phyloP scores from a whole-genome alignment of 1,140 invertebrate species.

The Drosophila malerkotliana region DNA sequence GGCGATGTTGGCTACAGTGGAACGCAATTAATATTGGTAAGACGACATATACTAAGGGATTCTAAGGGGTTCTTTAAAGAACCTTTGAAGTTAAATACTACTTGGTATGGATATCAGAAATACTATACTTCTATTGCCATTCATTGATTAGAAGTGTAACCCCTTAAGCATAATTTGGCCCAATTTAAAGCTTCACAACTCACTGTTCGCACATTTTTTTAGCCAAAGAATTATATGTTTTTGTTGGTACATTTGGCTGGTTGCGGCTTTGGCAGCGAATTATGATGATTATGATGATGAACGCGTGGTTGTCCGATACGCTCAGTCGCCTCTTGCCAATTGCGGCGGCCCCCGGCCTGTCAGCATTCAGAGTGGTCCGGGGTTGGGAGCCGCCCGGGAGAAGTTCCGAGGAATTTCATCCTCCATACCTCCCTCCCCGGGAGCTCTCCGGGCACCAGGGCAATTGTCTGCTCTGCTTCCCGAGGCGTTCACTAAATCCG shows the following conservation, averaged over 20 bases:
- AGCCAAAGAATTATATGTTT: conserved; percentile 12
- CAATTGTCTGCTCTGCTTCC: conserved; percentile 61
- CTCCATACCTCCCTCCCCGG: conserved; percentile 20
- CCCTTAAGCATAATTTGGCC: not conserved
- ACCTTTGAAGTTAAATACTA: not conserved
- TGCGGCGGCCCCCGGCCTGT: conserved; percentile 50
- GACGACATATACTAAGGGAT: not conserved
- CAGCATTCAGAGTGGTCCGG: conserved; percentile 36
- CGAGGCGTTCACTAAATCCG: conserved; percentile 45
- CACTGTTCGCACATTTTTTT: conserved; percentile 53
- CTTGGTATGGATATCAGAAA: no score
- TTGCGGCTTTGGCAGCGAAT: conserved; percentile 61
- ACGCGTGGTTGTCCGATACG: conserved; percentile 76
- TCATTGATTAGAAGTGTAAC: not conserved
- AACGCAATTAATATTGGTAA: conserved; percentile 12
- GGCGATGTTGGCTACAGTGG: conserved; percentile 30
- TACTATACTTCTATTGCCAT: not conserved
- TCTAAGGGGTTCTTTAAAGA: no score
- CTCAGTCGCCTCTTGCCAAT: conserved; percentile 69
- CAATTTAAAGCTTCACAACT: not conserved
- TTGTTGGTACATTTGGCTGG: conserved; percentile 11
- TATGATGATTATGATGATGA: conserved; percentile 80
- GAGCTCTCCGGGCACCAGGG: conserved; percentile 18
- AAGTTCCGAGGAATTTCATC: conserved; percentile 64
- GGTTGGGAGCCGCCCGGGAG: conserved; percentile 5